Evolutionary conservation across 1,140 invertebrate genomes (phyloP).

Genomic region (Contarinia nasturtii): DNA sequence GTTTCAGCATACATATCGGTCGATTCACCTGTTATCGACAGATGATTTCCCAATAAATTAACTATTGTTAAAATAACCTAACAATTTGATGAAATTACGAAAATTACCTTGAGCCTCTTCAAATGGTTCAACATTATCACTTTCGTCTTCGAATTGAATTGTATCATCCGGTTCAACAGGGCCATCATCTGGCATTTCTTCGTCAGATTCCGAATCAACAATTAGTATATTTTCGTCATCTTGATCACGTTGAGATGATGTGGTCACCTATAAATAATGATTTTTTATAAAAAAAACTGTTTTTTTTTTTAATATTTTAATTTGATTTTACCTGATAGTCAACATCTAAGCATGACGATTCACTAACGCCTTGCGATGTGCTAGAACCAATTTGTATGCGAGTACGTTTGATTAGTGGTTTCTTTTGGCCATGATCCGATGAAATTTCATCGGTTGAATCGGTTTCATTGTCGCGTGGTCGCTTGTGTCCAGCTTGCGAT

Average conservation of each 20-base stretch:
- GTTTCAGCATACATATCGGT: conserved; percentile 21
- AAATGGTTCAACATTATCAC: conserved; percentile 31
- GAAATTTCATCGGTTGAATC: conserved; percentile 30
- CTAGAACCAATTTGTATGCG: conserved; percentile 17
- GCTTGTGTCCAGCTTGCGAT: conserved; percentile 35
- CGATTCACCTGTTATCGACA: conserved; percentile 15
- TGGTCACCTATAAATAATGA: conserved; percentile 37
- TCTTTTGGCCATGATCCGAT: conserved; percentile 21
- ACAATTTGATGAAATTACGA: no score
- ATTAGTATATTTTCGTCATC: conserved; percentile 63
- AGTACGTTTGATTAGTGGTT: conserved; percentile 21
- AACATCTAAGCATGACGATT: conserved; percentile 37
- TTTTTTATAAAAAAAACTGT: no score
- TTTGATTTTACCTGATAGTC: conserved; percentile 26
- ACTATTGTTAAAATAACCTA: not conserved
- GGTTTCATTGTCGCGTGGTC: conserved; percentile 33
- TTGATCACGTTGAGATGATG: conserved; percentile 61
- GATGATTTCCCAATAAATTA: conserved; percentile 10
- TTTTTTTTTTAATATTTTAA: no score
- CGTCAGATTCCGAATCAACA: conserved; percentile 40
- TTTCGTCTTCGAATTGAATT: conserved; percentile 26
- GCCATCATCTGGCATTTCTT: conserved; percentile 32
- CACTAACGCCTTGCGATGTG: conserved; percentile 24
- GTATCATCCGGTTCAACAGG: conserved; percentile 14
- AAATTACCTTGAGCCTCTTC: conserved; percentile 21